Percentiles rank a stretch among this genome's conserved stretches.
Conservation (phyloP, 2,888 invertebrate species). For the Heteromurus nitidus region DNA sequence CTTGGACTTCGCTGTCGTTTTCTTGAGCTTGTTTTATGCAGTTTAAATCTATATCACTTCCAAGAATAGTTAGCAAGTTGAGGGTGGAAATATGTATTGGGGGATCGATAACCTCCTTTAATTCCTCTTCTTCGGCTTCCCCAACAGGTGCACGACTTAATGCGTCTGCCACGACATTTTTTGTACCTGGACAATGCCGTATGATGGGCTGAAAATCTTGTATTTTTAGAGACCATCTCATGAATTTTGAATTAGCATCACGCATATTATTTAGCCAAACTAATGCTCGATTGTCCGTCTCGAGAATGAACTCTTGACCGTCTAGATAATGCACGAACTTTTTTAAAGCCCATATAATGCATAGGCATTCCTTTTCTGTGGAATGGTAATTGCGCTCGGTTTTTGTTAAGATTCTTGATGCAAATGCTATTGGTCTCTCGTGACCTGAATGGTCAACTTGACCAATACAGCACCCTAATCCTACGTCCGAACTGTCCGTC, state of each 20-base stretch:
- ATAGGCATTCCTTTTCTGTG: constrained; percentile 68
- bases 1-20: background rate
- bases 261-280: constrained; percentile 55
- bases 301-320: constrained; percentile 61
- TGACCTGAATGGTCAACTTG: constrained; percentile 59
- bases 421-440: constrained; percentile 57
- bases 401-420: constrained; percentile 48
- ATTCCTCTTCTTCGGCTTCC: constrained; percentile 10
- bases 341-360: constrained; percentile 67
- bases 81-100: too few relatives aligned
- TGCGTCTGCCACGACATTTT: constrained; percentile 14
- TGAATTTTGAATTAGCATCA: constrained; percentile 44
- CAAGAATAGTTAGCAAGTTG: background rate
- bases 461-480: constrained; percentile 73
- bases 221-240: constrained; percentile 61
- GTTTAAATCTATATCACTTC: background rate
- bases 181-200: background rate
- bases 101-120: constrained; percentile 28
- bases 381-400: constrained; percentile 52
- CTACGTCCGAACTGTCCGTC: constrained; percentile 72
- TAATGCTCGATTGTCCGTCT: constrained; percentile 68
- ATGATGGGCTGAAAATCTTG: constrained; percentile 34
- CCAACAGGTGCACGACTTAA: constrained; percentile 13
- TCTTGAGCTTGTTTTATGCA: background rate
- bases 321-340: constrained; percentile 68